phyloP scores from a whole-genome alignment of 2,797 vertebrate genomes.

The Parauchenoglanis ngamensis region DNA sequence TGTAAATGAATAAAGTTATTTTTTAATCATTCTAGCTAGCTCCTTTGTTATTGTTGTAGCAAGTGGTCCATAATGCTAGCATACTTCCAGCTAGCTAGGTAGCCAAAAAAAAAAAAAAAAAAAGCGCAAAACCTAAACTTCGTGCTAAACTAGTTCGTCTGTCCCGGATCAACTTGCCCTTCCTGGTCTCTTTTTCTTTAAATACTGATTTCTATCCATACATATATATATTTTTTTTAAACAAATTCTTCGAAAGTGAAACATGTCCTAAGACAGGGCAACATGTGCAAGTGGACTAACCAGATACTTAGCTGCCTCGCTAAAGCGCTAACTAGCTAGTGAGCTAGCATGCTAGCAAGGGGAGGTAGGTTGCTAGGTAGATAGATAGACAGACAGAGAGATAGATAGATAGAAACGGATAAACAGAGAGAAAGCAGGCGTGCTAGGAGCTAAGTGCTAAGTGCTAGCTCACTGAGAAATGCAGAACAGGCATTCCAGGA shows the following conservation, averaged over 20 bases:
- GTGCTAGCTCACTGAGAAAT: not conserved
- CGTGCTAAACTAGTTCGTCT: not conserved
- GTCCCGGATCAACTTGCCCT: not conserved
- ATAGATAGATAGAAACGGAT: too few relatives aligned
- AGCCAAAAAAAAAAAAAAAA: not conserved
- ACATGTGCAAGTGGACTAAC: not conserved
- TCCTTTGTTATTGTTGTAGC: slow-evolving; percentile 42
- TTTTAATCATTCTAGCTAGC: not conserved
- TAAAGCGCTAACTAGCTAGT: too few relatives aligned
- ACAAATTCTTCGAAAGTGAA: not conserved
- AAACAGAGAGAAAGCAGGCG: not conserved
- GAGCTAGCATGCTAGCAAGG: too few relatives aligned
- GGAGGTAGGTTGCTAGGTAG: too few relatives aligned
- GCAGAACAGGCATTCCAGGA: not conserved
- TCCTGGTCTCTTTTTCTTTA: too few relatives aligned
- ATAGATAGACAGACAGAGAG: too few relatives aligned
- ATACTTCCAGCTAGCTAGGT: not conserved
- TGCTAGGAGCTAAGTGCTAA: slow-evolving; percentile 6
- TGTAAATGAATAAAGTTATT: not conserved
- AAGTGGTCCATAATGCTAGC: not conserved
- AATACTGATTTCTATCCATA: not conserved
- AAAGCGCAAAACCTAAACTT: not conserved
- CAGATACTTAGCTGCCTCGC: not conserved
- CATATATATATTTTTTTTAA: not conserved
- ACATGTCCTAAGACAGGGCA: not conserved